Evolutionary conservation across 2,797 vertebrate genomes (phyloP).

Genomic region (Poecile montanus): DNA sequence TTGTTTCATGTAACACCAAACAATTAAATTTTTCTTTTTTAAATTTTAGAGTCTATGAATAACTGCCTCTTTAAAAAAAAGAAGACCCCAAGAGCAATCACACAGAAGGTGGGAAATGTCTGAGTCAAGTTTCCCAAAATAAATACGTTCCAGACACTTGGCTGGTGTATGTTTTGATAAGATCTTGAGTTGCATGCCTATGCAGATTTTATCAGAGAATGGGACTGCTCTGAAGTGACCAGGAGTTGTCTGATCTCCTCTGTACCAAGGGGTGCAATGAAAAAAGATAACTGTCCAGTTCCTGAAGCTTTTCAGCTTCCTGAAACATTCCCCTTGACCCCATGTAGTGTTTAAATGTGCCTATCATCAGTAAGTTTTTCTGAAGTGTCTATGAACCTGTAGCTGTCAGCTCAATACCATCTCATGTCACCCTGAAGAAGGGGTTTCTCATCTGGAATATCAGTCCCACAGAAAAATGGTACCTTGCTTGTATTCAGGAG

Average conservation of each 20-base stretch:
- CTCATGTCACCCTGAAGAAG: not conserved
- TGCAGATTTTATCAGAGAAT: not conserved
- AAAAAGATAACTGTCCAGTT: not conserved
- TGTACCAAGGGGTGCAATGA: not conserved
- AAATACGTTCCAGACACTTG: not conserved
- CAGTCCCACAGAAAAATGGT: not conserved
- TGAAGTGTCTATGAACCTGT: not conserved
- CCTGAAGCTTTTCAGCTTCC: not conserved
- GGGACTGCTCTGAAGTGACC: not conserved
- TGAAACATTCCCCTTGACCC: not conserved
- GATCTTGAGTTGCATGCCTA: not conserved
- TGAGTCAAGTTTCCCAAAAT: not conserved
- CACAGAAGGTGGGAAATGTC: not conserved
- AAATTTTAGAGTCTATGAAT: not conserved
- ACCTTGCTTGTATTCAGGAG: not conserved
- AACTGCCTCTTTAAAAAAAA: not conserved
- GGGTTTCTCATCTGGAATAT: not conserved
- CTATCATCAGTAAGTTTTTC: not conserved
- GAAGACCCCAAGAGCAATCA: not conserved
- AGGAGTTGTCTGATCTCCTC: not conserved
- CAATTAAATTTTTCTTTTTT: not conserved
- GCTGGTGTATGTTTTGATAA: not conserved
- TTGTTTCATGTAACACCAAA: not conserved
- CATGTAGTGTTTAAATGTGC: not conserved
- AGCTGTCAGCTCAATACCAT: not conserved